Base-by-base conservation (phyloP, 2,888 invertebrate species). In the Amiota mariae region DNA sequence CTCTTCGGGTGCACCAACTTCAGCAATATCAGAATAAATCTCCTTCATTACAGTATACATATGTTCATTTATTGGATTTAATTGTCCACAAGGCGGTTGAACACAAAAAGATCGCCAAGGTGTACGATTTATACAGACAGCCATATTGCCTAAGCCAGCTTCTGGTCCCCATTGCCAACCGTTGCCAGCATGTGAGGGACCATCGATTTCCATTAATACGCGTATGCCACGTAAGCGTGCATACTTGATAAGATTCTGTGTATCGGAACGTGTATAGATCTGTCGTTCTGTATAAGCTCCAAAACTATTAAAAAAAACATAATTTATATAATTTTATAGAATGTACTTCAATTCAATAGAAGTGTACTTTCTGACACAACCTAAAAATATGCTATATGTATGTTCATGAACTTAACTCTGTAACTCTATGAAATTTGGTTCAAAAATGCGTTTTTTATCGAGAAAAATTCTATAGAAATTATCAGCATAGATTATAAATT, bases 151-250 rank as follows among this genome's bases (percentile, higher is more conserved):
- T 66, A 93, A 87, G 0, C 92, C 92, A 1, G 90, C 90, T 13
- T 88, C 85, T 6, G 90, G 88, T 4, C 96, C 96, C 95, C 95
- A 89, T 87, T 96, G 94, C 96, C 96, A 96, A 0, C 96, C 96
- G 78, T 93, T 94, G 36, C 95, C 95, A 0, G 95, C 93, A 88
- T 97, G 96, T 2, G 96, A 94, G 0, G 98, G 98, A 8, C 95
- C 94, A 89, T 97, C 97, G 54, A 97, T 93, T 91, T 98, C 98
- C 12, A 97, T 93, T 47, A 98, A 91, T 0, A 98, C 93, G 54
- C 97, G 92, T 8, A 98, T 93, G 2, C 98, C 98, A 57, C 97
- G 92, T 1, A 93, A 88, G 77, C 93, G 92, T 0, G 96, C 97
- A 88, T 95, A 97, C 49, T 92, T 91, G 0, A 96, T 92, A 71